These are phyloP conservation scores for Electrona antarctica DNA, from an alignment of 2,113 vertebrate species.

Conservation along the genomic window DNA sequence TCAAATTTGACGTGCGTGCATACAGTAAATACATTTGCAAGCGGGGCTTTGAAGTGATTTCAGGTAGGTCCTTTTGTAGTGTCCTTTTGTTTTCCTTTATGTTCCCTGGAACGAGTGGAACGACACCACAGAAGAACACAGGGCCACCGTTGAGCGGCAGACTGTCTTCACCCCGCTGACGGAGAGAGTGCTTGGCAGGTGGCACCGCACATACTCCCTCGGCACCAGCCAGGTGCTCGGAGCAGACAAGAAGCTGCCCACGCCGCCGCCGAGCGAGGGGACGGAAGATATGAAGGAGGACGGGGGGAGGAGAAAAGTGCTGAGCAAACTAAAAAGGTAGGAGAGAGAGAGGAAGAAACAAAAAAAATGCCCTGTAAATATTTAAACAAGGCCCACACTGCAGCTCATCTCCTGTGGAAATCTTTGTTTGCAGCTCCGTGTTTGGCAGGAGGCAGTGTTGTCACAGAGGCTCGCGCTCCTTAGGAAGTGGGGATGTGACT, in stretches of 20 bases:
- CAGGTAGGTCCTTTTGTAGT: too few species aligned
- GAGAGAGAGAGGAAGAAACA: background rate
- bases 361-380: constrained; percentile 13
- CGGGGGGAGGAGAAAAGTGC: background rate
- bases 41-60: too few species aligned
- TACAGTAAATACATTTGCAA: too few species aligned
- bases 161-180: too few species aligned
- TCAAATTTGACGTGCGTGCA: too few species aligned
- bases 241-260: background rate
- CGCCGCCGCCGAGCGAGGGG: background rate
- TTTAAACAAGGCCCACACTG: background rate
- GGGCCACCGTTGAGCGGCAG: too few species aligned
- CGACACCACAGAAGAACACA: too few species aligned
- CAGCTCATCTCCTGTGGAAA: background rate
- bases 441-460: background rate
- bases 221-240: background rate
- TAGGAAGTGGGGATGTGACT: too few species aligned
- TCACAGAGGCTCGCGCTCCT: background rate
- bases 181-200: too few species aligned
- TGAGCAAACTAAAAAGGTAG: background rate
- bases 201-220: too few species aligned
- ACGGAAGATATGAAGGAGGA: background rate
- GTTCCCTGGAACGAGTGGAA: too few species aligned
- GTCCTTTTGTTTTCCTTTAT: too few species aligned
- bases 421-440: background rate